phyloP scores from a whole-genome alignment of 2,797 vertebrate genomes.

The Tauraco hartlaubi region DNA sequence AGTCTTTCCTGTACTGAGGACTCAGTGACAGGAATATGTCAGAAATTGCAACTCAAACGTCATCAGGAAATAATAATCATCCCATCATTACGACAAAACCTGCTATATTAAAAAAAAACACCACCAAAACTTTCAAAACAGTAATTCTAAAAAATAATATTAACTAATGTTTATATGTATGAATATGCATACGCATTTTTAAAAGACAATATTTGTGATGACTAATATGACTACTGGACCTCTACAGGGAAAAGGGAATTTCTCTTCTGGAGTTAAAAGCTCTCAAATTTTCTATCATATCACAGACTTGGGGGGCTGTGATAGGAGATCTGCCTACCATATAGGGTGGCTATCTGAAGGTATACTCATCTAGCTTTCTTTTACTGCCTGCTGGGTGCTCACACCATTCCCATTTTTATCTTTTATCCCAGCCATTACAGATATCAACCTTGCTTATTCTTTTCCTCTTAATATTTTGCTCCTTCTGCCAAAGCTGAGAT shows the following conservation, averaged over 20 bases:
- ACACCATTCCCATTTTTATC: not conserved
- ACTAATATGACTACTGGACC: not conserved
- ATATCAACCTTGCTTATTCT: not conserved
- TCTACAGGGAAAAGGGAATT: not conserved
- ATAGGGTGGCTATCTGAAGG: not conserved
- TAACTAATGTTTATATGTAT: not conserved
- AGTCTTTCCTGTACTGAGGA: not conserved
- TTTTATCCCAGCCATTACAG: not conserved
- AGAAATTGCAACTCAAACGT: not conserved
- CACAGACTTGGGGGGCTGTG: not conserved
- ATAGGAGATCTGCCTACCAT: not conserved
- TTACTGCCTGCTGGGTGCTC: not conserved
- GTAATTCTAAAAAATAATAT: not conserved
- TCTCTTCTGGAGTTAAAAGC: not conserved
- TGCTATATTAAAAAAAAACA: too few relatives aligned
- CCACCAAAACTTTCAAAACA: not conserved
- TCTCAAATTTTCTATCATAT: not conserved
- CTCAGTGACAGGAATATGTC: not conserved
- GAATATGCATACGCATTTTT: not conserved
- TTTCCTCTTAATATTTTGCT: not conserved
- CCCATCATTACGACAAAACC: not conserved
- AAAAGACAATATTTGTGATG: not conserved
- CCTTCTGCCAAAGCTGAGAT: not conserved
- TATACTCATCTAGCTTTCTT: not conserved
- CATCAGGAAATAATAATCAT: not conserved